These are phyloP conservation scores for Coregonus ussuriensis DNA, from an alignment of 2,797 vertebrate species.

Conservation along the genomic window DNA sequence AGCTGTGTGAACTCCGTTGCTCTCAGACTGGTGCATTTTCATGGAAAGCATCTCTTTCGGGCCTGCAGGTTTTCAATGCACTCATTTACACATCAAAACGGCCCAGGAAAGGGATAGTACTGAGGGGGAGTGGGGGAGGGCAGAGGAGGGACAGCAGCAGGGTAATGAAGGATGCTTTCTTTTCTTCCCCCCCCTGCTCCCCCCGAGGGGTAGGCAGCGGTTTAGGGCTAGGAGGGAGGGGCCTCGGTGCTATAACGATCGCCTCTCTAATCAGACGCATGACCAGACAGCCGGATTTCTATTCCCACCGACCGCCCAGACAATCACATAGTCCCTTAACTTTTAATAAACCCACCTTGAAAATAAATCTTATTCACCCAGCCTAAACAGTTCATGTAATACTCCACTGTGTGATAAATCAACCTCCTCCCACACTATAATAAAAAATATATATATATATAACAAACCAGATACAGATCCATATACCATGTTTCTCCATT, in stretches of 20 bases:
- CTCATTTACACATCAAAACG: constrained; percentile 87
- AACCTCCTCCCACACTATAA: background rate
- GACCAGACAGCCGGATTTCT: constrained; percentile 71
- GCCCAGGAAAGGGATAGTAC: constrained; percentile 80
- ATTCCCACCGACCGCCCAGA: constrained; percentile 61
- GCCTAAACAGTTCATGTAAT: constrained; percentile 21
- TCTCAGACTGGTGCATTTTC: constrained; percentile 78
- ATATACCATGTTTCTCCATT: constrained; percentile 29
- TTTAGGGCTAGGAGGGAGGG: constrained; percentile 62
- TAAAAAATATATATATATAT: too few relatives aligned
- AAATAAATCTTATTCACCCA: constrained; percentile 52
- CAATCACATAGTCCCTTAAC: constrained; percentile 25
- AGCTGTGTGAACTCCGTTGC: constrained; percentile 73
- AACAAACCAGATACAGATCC: constrained; percentile 49
- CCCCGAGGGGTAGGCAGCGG: background rate
- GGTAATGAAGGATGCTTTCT: constrained; percentile 76
- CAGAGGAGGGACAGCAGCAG: constrained; percentile 55
- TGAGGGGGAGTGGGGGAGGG: constrained; percentile 62
- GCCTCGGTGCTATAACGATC: constrained; percentile 75
- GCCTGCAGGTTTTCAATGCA: constrained; percentile 80
- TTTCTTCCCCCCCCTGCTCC: constrained; percentile 42
- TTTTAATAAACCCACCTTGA: constrained; percentile 38
- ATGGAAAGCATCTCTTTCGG: constrained; percentile 83
- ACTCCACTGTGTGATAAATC: background rate
- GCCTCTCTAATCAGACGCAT: constrained; percentile 78